Evolutionary conservation across 2,797 vertebrate genomes (phyloP), one percentile per base, ranked within the genome.

Genomic region (Chaetophractus vellerosus): DNA sequence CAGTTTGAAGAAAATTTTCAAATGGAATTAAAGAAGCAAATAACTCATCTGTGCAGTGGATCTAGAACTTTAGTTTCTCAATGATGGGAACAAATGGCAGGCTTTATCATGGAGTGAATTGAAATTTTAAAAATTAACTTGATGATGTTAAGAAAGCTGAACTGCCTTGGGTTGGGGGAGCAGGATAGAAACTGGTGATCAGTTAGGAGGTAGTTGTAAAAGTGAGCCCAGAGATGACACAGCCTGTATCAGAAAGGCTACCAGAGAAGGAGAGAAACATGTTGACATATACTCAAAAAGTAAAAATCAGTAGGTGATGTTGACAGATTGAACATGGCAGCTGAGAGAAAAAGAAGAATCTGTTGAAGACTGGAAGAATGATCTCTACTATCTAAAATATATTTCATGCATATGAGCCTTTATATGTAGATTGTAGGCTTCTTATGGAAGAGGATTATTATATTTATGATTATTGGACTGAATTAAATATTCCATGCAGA

Each of bases 301-400:
- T 55, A 33, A 88, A 80, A 72, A 31, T 2, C 11, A 89, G 18
- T 9, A 59, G 38, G 19, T 21, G 33, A 61, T 57, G 16, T 61
- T 84, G 76, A 76, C 33, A 87, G 61, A 76, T 9, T 15, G 5
- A 64, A 16, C 41, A 10, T 48, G 28, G 4, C 26, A 45, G n/a
- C 6, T 23, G 50, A 88, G 16, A 76, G 64, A 61, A 64, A 81
- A 14, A 11, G 9, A 61, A 76, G 36, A 33, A 15, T 36, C 31
- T 87, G 24, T 9, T 57, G 86, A 72, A 52, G 21, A 59, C 1
- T 12, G 8, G 57, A 61, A 41, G 16, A 38, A 79, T 23, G 26
- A 64, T 64, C n/a, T 87, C 72, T 93, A 45, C 14, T 4, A 33
- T 72, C 28, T 82, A 94, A 69, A 24, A 79, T 41, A 74, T 12